Evolutionary conservation across 2,888 invertebrate genomes (phyloP), one percentile per base, ranked within the genome.

Genomic region (Tinea semifulvella): DNA sequence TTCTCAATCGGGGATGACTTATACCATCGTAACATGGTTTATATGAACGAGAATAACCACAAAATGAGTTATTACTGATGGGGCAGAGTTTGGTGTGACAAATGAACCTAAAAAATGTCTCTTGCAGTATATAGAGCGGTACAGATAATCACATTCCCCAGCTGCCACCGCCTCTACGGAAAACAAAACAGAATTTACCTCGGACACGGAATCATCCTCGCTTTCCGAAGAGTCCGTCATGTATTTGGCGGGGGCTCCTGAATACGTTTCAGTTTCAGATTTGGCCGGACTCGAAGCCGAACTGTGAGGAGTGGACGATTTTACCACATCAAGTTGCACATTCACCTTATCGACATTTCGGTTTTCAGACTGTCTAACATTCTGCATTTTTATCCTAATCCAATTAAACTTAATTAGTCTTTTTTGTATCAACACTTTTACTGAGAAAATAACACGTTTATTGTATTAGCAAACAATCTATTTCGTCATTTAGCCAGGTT

Each of bases 181-280:
- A 80, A 79, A 80, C 79, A 79, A 79, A 79, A 80, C 79, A 79
- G 79, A 76, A 79, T 80, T 87, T 89, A 96, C 95, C 93, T 95
- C 95, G 65, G 94, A 95, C 74, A 93, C 93, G 82, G 95, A 95
- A 77, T 95, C 96, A 83, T 95, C 95, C 79, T 96, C 96, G 77
- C 94, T 95, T 85, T 94, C 95, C 65, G 95, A 95, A 75, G 94
- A 89, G 85, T 94, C 94, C 80, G 92, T 91, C 85, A 93, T 92
- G 86, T 89, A 92, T 84, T 91, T 90, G 69, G 90, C 89, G 73
- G 90, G 91, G 71, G 87, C 83, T 80, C 91, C 91, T 68, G 89
- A 88, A 84, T 88, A 90, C 73, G 91, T 92, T 85, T 92, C 92
- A 72, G 91, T 91, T 84, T 90, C 90, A 70, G 92, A 89, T 84